A percentile compares a stretch with the other conserved stretches of the same genome.
Conservation (phyloP, 2,797 vertebrate species). For the Alca torda region DNA sequence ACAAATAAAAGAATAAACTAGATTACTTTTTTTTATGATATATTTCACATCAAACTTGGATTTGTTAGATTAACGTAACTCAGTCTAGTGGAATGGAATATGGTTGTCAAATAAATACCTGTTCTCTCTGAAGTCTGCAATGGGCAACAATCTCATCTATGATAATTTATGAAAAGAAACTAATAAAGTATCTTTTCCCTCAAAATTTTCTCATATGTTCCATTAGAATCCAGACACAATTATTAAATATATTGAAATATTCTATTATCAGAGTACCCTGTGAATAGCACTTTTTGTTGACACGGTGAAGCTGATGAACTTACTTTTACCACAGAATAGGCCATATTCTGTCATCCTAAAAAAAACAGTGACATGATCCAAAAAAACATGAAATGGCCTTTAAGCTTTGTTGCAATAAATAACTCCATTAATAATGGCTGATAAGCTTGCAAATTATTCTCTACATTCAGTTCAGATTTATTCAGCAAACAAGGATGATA, state of each 20-base stretch:
- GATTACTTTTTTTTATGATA: not conserved
- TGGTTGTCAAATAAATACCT: not conserved
- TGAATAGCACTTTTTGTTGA: not conserved
- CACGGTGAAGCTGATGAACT: not conserved
- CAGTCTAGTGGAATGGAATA: not conserved
- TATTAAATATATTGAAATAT: not conserved
- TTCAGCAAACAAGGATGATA: not conserved
- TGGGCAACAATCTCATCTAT: not conserved
- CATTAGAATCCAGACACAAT: not conserved
- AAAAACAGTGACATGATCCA: not conserved
- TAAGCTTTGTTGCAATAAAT: slow-evolving; percentile 57
- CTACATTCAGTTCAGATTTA: slow-evolving; percentile 41
- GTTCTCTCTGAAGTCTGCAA: not conserved
- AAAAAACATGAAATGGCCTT: slow-evolving; percentile 16
- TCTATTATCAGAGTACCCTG: not conserved
- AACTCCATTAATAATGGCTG: slow-evolving; percentile 61
- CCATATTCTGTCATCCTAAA: not conserved
- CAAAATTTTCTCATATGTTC: not conserved
- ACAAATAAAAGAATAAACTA: not conserved
- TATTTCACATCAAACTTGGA: not conserved
- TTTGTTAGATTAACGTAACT: not conserved
- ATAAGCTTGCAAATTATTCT: slow-evolving; percentile 65
- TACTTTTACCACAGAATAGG: not conserved
- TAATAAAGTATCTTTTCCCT: not conserved
- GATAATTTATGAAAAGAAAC: not conserved